Evolutionary conservation across 1,140 invertebrate genomes (phyloP).

Genomic region (Drosophila lacertosa): DNA sequence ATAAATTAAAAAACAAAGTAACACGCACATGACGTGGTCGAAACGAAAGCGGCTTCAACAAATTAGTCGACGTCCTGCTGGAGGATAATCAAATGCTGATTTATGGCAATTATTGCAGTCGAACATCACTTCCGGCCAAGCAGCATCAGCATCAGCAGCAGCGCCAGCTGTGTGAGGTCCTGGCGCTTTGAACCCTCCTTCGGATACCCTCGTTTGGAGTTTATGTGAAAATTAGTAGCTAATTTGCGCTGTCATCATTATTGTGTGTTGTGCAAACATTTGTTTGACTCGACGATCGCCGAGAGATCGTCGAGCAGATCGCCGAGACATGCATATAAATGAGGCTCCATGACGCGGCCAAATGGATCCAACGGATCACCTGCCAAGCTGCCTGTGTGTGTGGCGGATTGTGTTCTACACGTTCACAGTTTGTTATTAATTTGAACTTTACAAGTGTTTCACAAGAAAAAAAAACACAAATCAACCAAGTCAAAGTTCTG

Average conservation of each 20-base stretch:
- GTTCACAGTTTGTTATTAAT: constrained; percentile 33
- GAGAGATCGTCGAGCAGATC: constrained; percentile 5
- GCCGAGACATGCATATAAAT: constrained; percentile 45
- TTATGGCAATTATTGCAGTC: constrained; percentile 74
- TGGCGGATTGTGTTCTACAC: not conserved
- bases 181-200: constrained; percentile 49
- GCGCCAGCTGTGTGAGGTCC: constrained; percentile 80
- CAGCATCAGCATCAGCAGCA: constrained; percentile 31
- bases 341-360: constrained; percentile 25
- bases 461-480: constrained; percentile 20
- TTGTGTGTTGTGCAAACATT: constrained; percentile 81
- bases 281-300: constrained; percentile 54
- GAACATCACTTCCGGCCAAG: constrained; percentile 64
- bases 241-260: constrained; percentile 82
- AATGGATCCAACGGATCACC: constrained; percentile 6
- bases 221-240: constrained; percentile 79
- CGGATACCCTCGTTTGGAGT: constrained; percentile 32
- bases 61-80: constrained; percentile 50
- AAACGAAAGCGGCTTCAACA: constrained; percentile 19
- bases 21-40: constrained; percentile 66
- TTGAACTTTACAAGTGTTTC: constrained; percentile 26
- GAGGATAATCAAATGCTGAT: constrained; percentile 81
- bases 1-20: constrained; percentile 80
- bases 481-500: constrained; percentile 1
- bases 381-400: not conserved